Conservation (phyloP, 2,113 vertebrate genomes). For the Lagopus muta region DNA sequence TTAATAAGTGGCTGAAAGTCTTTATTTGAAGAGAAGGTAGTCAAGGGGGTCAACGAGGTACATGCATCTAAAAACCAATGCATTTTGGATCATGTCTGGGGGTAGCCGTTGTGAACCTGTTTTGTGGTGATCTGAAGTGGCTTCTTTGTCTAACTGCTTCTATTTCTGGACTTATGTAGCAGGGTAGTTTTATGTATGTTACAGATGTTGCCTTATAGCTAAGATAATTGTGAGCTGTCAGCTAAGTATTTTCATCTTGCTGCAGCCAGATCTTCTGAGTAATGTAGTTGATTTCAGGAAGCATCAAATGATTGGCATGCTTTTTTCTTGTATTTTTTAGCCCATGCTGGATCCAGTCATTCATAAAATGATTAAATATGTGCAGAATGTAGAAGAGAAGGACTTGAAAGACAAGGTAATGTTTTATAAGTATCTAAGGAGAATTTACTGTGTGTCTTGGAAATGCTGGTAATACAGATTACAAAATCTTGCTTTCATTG, state of each 20-base stretch:
- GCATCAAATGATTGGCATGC: conserved; percentile 2
- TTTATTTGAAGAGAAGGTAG: neutral
- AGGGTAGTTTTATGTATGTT: neutral
- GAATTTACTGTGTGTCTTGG: neutral
- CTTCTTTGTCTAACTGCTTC: neutral
- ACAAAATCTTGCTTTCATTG: neutral
- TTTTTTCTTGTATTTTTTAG: conserved; percentile 73
- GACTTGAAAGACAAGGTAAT: conserved; percentile 99
- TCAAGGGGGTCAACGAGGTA: neutral
- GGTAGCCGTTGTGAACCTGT: neutral
- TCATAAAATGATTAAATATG: conserved; percentile 97
- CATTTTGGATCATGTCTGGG: neutral
- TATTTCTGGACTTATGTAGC: neutral
- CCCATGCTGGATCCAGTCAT: conserved; percentile 98
- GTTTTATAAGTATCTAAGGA: neutral
- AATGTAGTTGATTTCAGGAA: neutral
- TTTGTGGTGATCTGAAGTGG: neutral
- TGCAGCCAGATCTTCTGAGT: neutral
- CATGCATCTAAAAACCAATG: neutral
- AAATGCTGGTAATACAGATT: neutral
- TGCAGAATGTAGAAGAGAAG: conserved; percentile 97
- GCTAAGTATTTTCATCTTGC: neutral
- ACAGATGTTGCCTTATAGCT: neutral
- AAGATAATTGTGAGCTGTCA: neutral
- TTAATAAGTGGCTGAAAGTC: neutral